Evolutionary conservation across 2,797 vertebrate genomes (phyloP), one percentile per base, ranked within the genome.

Genomic region (Diplodus puntazzo): DNA sequence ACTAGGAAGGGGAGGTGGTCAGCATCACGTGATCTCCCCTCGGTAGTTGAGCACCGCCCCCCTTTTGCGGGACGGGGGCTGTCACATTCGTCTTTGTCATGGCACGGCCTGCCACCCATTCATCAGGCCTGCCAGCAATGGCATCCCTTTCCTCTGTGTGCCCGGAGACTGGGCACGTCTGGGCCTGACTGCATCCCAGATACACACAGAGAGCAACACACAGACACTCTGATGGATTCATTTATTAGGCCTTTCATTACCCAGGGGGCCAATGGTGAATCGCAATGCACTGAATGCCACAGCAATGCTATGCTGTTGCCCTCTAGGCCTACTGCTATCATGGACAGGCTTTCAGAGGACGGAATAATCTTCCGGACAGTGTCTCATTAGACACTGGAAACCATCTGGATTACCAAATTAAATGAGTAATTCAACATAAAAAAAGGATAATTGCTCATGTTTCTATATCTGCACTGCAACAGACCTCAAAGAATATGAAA

Each of bases 11-110:
- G 69, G 61, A 90, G 90, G 83, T 25, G 82, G 88, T 89, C 91
- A 90, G 85, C 57, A 77, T 80, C 75, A 92, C 86, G 75, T 94
- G 94, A 94, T 92, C 91, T 81, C 84, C 90, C 91, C 80, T 82
- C 74, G 80, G 90, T 87, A 70, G 82, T 77, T 83, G 86, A 89
- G 89, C 81, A 69, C 88, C 87, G 75, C 88, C 92, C 88, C 91
- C 91, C 88, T 95, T 94, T 82, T 73, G 91, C 86, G 88, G 92
- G 93, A 94, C 68, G 72, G 82, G 85, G 90, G 84, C 89, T 79
- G 92, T 96, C 96, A 95, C 96, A 96, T 97, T 95, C 92, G 93
- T 97, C 96, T 96, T 94, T 96, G 96, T 96, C 96, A 96, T 46
- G 75, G 90, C 67, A 78, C 68, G 68, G 92, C 85, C 83, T 86